These are phyloP conservation scores for Lepisosteus oculatus DNA, from an alignment of 2,113 vertebrate genomes.

Conservation along the genomic window DNA sequence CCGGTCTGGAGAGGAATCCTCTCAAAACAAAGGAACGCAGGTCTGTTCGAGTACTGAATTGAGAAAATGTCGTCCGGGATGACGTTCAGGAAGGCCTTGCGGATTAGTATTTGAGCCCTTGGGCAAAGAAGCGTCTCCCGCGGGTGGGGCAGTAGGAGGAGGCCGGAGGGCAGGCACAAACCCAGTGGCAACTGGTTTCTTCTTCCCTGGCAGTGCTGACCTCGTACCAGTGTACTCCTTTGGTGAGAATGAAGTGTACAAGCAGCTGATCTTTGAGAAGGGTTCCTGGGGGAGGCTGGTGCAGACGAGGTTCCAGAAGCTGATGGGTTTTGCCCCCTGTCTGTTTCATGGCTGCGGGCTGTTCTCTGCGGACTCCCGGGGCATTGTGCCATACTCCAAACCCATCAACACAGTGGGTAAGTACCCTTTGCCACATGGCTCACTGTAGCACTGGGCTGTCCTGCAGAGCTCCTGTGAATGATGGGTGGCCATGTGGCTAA, in stretches of 20 bases:
- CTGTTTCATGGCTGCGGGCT: conserved; percentile 90
- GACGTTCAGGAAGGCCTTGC: neutral
- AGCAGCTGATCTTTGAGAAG: conserved; percentile 89
- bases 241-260: conserved; percentile 90
- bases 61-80: neutral
- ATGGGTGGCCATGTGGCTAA: neutral
- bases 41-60: too few relatives aligned
- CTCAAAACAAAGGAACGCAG: too few relatives aligned
- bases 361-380: conserved; percentile 83
- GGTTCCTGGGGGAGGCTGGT: conserved; percentile 75
- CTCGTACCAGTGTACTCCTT: conserved; percentile 93
- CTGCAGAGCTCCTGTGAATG: too few relatives aligned
- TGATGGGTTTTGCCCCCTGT: conserved; percentile 89
- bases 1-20: too few relatives aligned
- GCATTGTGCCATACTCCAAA: conserved; percentile 83
- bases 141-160: too few relatives aligned
- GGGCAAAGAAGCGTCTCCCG: conserved; percentile 2
- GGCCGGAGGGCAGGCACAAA: too few relatives aligned
- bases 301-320: conserved; percentile 88
- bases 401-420: conserved; percentile 90
- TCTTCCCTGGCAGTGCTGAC: conserved; percentile 70
- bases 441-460: neutral
- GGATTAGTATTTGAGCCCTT: conserved; percentile 15
- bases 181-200: conserved; percentile 14
- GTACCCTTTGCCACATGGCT: conserved; percentile 22